These are phyloP conservation scores for Nasonia vitripennis DNA, from an alignment of 1,140 invertebrate species.

Conservation along the genomic window DNA sequence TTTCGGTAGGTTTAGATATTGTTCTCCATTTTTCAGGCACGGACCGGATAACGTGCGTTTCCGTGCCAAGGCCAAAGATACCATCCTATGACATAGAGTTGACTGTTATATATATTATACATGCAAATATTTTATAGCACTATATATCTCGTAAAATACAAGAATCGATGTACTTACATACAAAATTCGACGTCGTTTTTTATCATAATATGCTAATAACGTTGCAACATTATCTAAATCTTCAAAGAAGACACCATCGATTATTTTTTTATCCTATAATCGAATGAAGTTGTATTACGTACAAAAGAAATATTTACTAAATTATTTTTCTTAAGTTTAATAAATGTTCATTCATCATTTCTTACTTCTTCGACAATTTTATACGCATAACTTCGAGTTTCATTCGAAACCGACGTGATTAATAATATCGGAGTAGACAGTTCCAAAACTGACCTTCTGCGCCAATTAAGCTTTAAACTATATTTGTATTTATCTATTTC, in stretches of 20 bases:
- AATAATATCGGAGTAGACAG: neutral
- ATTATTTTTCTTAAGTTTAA: neutral
- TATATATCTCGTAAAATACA: neutral
- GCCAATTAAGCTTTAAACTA: neutral
- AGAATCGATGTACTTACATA: constrained; percentile 11
- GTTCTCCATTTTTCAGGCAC: neutral
- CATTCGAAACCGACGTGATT: neutral
- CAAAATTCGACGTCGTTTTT: neutral
- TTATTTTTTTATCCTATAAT: neutral
- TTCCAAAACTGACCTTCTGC: neutral
- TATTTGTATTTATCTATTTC: neutral
- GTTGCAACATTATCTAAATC: neutral
- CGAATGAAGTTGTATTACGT: neutral
- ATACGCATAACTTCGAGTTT: neutral
- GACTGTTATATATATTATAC: neutral
- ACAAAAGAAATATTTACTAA: neutral
- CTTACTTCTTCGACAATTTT: neutral
- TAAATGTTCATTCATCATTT: neutral
- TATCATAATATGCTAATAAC: constrained; percentile 5
- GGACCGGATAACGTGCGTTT: constrained; percentile 14
- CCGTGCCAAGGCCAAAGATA: constrained; percentile 8
- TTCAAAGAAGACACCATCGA: neutral
- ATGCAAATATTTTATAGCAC: neutral
- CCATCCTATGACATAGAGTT: constrained; percentile 2
- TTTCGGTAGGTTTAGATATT: neutral